phyloP scores from a whole-genome alignment of 2,113 vertebrate genomes.

The Rynchops niger region DNA sequence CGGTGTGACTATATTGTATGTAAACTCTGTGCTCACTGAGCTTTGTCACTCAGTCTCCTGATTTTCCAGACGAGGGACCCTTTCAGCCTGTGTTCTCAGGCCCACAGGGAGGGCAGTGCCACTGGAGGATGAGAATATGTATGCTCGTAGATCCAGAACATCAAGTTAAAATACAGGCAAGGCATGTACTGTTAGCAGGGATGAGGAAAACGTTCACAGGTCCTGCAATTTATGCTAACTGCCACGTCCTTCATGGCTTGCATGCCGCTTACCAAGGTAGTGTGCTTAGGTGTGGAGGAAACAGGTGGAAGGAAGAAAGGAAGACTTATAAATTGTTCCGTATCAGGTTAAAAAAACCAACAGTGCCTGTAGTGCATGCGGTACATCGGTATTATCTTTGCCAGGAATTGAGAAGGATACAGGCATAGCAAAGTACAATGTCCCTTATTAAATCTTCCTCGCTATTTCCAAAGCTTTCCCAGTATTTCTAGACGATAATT shows the following conservation, averaged over 20 bases:
- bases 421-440: not conserved
- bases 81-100: not conserved
- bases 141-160: not conserved
- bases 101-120: too few species aligned
- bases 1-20: not conserved
- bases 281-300: not conserved
- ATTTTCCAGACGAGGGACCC: not conserved
- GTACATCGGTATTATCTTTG: not conserved
- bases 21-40: not conserved
- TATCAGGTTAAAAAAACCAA: not conserved
- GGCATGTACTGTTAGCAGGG: fast-evolving
- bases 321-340: not conserved
- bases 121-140: not conserved
- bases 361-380: not conserved
- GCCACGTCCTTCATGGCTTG: not conserved
- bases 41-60: not conserved
- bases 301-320: not conserved
- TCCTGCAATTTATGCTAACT: not conserved
- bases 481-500: not conserved
- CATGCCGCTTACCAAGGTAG: not conserved
- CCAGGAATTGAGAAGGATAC: not conserved
- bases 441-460: not conserved
- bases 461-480: not conserved
- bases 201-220: not conserved
- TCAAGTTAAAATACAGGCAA: not conserved